These are phyloP conservation scores for Pherbina coryleti DNA, from an alignment of 2,888 invertebrate species.

Conservation along the genomic window DNA sequence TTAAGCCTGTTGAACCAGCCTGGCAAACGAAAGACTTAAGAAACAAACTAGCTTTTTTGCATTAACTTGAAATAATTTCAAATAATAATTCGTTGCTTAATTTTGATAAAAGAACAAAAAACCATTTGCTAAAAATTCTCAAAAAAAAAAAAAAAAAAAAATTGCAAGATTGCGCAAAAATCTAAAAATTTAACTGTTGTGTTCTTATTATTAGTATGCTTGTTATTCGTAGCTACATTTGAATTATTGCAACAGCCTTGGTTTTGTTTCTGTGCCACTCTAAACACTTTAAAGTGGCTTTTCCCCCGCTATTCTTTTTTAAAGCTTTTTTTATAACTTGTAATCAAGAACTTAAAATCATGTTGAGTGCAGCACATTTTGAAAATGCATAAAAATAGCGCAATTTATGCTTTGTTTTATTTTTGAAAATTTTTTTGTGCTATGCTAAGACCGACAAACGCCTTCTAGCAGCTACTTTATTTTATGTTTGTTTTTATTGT, in stretches of 20 bases:
- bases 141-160: not conserved
- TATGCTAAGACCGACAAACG: not conserved
- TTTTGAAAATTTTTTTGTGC: not conserved
- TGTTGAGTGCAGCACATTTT: not conserved
- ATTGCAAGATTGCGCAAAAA: not conserved
- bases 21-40: not conserved
- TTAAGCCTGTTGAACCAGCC: no score
- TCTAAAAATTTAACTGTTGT: not conserved
- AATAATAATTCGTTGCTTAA: no score
- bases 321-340: not conserved
- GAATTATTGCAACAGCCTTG: slow-evolving; percentile 24
- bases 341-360: not conserved
- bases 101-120: not conserved
- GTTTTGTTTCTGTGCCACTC: not conserved
- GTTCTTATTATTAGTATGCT: not conserved
- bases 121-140: not conserved
- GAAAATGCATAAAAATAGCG: no score
- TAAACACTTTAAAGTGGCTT: not conserved
- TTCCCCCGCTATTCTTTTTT: not conserved
- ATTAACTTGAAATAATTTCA: no score
- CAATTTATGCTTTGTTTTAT: not conserved
- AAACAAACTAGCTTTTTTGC: no score
- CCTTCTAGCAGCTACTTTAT: no score
- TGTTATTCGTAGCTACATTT: not conserved
- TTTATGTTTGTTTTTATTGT: no score